phyloP scores from a whole-genome alignment of 1,140 invertebrate species.

The Heliothis subflexa region DNA sequence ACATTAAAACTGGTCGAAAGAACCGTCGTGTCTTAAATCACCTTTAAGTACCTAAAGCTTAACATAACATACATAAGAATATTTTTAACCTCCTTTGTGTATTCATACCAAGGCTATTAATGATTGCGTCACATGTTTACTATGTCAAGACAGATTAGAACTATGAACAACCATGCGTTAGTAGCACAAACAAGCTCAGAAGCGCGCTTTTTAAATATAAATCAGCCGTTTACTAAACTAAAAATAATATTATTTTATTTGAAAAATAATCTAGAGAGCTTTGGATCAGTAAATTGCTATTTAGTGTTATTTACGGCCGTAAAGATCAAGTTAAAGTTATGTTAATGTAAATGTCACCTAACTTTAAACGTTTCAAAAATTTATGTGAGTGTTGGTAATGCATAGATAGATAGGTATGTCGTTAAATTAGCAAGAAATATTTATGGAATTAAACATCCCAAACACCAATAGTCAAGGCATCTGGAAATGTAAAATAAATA shows the following conservation, averaged over 20 bases:
- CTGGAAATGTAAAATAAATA: no score
- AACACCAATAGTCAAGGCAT: no score
- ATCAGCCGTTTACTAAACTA: conserved; percentile 29
- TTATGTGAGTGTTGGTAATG: not conserved
- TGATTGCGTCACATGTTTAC: conserved; percentile 52
- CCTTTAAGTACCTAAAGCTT: not conserved
- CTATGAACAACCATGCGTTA: conserved; percentile 7
- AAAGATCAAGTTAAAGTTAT: not conserved
- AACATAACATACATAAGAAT: conserved; percentile 17
- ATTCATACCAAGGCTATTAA: conserved; percentile 32
- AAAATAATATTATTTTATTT: conserved; percentile 19
- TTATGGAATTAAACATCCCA: no score
- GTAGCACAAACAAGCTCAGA: conserved; percentile 18
- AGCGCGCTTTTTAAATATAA: conserved; percentile 37
- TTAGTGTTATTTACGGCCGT: not conserved
- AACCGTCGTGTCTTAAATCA: not conserved
- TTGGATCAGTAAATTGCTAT: not conserved
- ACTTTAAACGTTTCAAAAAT: not conserved
- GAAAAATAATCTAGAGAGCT: not conserved
- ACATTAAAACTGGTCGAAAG: not conserved
- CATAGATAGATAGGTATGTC: not conserved
- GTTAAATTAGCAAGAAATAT: not conserved
- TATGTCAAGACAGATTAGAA: conserved; percentile 52
- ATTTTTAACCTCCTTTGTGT: conserved; percentile 25
- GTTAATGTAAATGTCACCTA: not conserved